Conservation (phyloP, 2,113 vertebrate species). For the Charadrius vociferus region DNA sequence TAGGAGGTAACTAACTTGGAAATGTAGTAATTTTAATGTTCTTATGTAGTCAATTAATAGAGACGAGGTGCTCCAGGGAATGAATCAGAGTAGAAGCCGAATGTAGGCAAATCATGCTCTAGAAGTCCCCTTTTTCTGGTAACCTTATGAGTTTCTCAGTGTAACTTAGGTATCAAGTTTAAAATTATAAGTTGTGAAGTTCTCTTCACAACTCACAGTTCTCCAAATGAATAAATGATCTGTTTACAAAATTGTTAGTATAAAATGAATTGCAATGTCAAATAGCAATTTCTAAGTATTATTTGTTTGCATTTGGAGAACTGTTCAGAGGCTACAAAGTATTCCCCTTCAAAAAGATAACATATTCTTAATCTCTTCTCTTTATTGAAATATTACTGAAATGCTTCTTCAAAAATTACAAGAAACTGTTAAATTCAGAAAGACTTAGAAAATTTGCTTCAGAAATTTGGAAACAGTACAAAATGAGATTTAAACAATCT, state of each 20-base stretch:
- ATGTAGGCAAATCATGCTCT: background rate
- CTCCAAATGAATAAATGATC: background rate
- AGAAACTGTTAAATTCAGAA: background rate
- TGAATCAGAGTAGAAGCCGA: background rate
- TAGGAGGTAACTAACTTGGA: background rate
- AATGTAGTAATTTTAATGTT: background rate
- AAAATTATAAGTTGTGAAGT: background rate
- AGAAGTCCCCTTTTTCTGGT: background rate
- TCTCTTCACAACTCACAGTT: background rate
- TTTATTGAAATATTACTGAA: background rate
- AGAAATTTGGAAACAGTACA: background rate
- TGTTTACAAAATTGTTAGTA: background rate
- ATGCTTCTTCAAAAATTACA: background rate
- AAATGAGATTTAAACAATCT: background rate
- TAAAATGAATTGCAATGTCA: background rate
- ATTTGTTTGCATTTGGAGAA: background rate
- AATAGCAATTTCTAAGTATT: background rate
- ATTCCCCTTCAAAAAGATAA: background rate
- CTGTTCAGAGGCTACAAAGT: background rate
- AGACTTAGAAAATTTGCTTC: background rate
- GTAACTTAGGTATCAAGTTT: background rate
- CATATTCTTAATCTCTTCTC: background rate
- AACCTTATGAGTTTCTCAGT: background rate
- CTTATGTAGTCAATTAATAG: background rate
- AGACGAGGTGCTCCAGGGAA: background rate